Evolutionary conservation across 2,888 invertebrate genomes (phyloP), one percentile per base, ranked within the genome.

Genomic region (Physocephala rufipes): DNA sequence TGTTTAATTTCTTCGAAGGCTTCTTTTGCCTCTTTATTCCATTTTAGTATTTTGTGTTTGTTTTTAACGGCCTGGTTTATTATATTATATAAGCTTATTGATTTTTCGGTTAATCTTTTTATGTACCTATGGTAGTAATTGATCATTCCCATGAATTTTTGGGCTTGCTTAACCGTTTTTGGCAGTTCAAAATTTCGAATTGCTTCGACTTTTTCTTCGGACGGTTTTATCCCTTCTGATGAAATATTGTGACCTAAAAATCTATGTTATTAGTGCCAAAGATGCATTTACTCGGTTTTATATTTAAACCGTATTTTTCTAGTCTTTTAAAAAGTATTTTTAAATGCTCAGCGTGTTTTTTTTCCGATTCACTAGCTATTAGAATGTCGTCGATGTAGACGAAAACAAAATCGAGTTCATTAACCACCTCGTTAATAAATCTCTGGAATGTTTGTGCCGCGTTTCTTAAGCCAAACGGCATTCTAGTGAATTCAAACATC

Each of bases 361-460:
- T 19, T 51, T 51, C 51, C 16, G 43, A 24, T 15, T 63, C 63
- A 15, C 24, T 45, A 9, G 67, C 67, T 9, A 67, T 45, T 1
- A 71, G 55, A 13, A 71, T 36, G 16, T 67, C 62, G 36, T 67
- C 71, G 45, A 71, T 53, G 63, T 63, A 67, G 5, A 61, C 45
- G 24, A 59, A 62, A 15, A 71, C 67, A 21, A 71, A 71, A 53
- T 66, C 47, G 19, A 71, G 16, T 30, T 62, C 67, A 21, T 16
- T 9, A n/a, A 70, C 53, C 2, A 65, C 70, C 30, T 66, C 55
- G 55, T 72, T 30, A 5, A 16, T 30, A 2, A 28, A 30, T 30
- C 26, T 28, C 16, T 15, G 30, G n/a, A 59, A 59, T n/a, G n/a
- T 30, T 59, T 59, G 30, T 28, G 59, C 30, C 58, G 68, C 1